Conservation (phyloP, 2,113 vertebrate genomes). For the Micromys minutus region DNA sequence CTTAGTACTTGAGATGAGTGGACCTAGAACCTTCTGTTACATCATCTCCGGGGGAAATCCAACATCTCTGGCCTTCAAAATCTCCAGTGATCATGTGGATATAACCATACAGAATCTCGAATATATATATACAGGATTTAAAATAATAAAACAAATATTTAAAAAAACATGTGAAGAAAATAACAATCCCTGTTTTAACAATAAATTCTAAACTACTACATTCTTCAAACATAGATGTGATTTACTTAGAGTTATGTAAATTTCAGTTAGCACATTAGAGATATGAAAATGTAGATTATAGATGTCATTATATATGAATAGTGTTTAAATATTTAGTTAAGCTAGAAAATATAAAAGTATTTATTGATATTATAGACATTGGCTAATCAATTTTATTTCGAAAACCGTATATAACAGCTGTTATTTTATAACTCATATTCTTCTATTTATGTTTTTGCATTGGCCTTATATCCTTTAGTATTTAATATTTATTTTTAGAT, state of each 20-base stretch:
- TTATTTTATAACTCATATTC: not conserved
- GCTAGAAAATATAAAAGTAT: not conserved
- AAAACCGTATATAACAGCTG: not conserved
- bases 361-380: not conserved
- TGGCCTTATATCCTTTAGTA: not conserved
- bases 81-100: too few relatives aligned
- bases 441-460: not conserved
- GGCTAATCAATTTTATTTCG: not conserved
- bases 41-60: not conserved
- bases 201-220: not conserved
- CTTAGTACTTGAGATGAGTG: not conserved
- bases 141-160: not conserved
- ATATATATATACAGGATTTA: not conserved
- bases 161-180: not conserved
- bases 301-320: not conserved
- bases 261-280: not conserved
- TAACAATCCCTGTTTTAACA: not conserved
- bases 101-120: not conserved
- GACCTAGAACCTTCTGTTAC: not conserved
- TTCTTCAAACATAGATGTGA: not conserved
- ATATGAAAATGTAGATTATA: constrained; percentile 19
- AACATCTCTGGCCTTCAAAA: too few relatives aligned
- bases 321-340: not conserved
- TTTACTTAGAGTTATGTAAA: constrained; percentile 7
- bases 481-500: not conserved